Conservation (phyloP, 2,888 invertebrate genomes). For the Atethmia centrago region DNA sequence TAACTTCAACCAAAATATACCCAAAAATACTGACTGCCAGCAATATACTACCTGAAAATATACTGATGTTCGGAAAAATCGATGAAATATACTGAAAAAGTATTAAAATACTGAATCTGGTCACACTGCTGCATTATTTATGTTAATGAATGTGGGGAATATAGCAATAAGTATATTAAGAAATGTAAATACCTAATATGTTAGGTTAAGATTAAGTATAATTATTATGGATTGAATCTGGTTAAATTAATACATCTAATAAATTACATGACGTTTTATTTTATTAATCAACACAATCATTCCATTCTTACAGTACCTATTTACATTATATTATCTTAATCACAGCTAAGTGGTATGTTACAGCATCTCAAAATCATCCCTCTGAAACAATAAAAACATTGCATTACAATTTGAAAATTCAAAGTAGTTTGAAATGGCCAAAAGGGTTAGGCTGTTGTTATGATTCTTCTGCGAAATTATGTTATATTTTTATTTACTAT, state of each 20-base stretch:
- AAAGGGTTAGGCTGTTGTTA: neutral
- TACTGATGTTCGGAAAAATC: too few species aligned
- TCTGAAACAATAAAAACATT: slow-evolving; percentile 84
- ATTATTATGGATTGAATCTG: slow-evolving; percentile 22
- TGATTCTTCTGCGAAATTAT: neutral
- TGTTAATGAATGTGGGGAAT: neutral
- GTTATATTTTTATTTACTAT: too few species aligned
- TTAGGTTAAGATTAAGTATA: neutral
- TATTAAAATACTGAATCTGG: too few species aligned
- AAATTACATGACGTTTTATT: slow-evolving; percentile 1
- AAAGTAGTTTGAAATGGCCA: neutral
- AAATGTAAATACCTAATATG: slow-evolving; percentile 41
- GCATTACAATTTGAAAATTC: neutral
- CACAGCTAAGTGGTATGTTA: slow-evolving; percentile 60
- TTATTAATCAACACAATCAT: slow-evolving; percentile 8
- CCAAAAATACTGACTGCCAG: too few species aligned
- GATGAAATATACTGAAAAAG: too few species aligned
- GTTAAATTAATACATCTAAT: slow-evolving; percentile 30
- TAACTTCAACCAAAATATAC: too few species aligned
- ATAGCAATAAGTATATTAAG: slow-evolving; percentile 1
- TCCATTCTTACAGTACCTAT: slow-evolving; percentile 26
- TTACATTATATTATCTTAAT: slow-evolving; percentile 45
- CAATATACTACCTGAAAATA: too few species aligned
- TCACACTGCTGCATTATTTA: too few species aligned
- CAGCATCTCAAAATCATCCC: slow-evolving; percentile 90